These are phyloP conservation scores for Chunga burmeisteri DNA, from an alignment of 2,113 vertebrate species.

Conservation along the genomic window DNA sequence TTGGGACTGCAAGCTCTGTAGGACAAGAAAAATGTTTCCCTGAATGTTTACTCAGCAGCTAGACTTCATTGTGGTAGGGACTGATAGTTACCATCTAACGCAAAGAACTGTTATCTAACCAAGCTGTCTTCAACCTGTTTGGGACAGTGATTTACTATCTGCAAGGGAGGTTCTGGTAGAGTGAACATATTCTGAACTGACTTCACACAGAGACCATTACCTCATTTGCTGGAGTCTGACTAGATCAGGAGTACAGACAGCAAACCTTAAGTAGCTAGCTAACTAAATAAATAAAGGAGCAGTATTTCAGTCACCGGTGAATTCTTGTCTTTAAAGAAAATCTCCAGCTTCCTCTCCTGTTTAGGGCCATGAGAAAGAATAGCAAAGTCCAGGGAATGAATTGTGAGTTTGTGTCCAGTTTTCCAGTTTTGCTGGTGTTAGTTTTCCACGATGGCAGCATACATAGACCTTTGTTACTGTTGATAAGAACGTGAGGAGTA, in stretches of 20 bases:
- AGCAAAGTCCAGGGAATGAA: not conserved
- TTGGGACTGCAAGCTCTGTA: not conserved
- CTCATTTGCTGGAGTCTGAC: not conserved
- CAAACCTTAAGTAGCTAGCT: not conserved
- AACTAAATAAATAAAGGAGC: not conserved
- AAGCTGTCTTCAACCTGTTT: slow-evolving; percentile 38
- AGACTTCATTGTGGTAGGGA: not conserved
- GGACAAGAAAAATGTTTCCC: slow-evolving; percentile 27
- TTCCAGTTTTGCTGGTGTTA: not conserved
- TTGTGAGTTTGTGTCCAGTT: not conserved
- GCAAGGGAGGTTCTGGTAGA: slow-evolving; percentile 32
- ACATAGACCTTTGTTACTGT: not conserved
- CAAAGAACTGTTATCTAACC: slow-evolving; percentile 27
- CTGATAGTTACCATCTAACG: not conserved
- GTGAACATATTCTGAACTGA: not conserved
- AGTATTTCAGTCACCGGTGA: not conserved
- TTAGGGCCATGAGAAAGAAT: not conserved
- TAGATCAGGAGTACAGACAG: not conserved
- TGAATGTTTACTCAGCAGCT: slow-evolving; percentile 6
- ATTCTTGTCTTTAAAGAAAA: not conserved
- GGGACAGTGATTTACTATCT: slow-evolving; percentile 40
- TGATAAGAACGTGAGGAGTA: not conserved
- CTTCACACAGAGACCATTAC: not conserved
- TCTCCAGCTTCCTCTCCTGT: not conserved
- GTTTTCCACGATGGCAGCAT: not conserved